Base-by-base conservation (phyloP, 2,888 invertebrate species). In the Exephanes ischioxanthus region DNA sequence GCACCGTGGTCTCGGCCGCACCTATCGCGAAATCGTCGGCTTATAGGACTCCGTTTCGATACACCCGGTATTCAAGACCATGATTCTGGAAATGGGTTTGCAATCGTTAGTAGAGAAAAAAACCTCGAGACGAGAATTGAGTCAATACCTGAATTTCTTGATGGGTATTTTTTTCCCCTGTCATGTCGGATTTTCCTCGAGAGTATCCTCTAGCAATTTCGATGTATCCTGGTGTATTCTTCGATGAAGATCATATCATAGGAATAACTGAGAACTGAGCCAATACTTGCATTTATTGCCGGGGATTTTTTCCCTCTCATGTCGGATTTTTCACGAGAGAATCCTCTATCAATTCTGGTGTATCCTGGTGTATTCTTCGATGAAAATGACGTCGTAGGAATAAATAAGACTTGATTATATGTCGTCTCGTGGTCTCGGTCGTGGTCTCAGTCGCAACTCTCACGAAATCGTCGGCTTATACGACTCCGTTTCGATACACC, bases 31-130 rank as follows among this genome's bases (percentile, higher is more conserved):
- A 90, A 92, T 90, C 90, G 86, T 89, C 85, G 91, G 88, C 88
- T 83, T 70, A 70, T 88, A 89, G 87, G 87, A 89, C 89, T 91
- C 87, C 86, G 87, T 89, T 89, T 88, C 86, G 86, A 90, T 89
- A 84, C 83, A 77, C 80, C 26, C 2, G n/a, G 22, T 9, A 70
- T 55, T 41, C 26, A 16, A 37, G 26, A 66, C 48, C 16, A 33
- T 58, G 48, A 72, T 63, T 63, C 22, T 26, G 33, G 30, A 67
- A 78, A 83, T 68, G 19, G 33, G 33, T 41, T 77, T 41, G 51
- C n/a, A n/a, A 37, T 9, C 30, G 5, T 67, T 68, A 33, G 58
- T 14, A 9, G 11, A 33, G 11, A 30, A 48, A 37, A 70, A 66
- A 55, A 37, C 58, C 22, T 77, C 37, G 26, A 51, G n/a, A 41